These are phyloP conservation scores for Aphodius sticticus DNA, from an alignment of 2,888 invertebrate species.

Conservation along the genomic window DNA sequence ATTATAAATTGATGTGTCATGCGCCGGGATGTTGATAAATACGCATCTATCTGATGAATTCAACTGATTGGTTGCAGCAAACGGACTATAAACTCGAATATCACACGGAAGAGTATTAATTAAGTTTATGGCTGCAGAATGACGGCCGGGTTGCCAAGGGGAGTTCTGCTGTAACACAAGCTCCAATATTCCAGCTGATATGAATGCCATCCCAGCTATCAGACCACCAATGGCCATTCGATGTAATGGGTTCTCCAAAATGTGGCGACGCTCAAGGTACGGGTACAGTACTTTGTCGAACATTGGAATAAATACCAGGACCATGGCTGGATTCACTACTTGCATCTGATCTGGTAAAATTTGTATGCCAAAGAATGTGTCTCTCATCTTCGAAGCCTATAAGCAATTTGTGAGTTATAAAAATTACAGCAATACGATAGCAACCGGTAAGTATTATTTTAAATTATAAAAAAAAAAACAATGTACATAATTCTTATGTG, in stretches of 20 bases:
- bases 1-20: constrained; percentile 52
- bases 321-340: constrained; percentile 78
- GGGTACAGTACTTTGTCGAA: constrained; percentile 68
- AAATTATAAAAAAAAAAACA: too few relatives aligned
- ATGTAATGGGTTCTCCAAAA: constrained; percentile 69
- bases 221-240: constrained; percentile 81
- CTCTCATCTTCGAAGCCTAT: constrained; percentile 75
- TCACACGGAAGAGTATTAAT: constrained; percentile 71
- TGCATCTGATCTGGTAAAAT: constrained; percentile 83
- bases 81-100: constrained; percentile 57
- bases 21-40: constrained; percentile 54
- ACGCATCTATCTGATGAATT: constrained; percentile 49
- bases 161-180: constrained; percentile 62
- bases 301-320: constrained; percentile 74
- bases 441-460: not conserved
- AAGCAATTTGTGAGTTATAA: constrained; percentile 52
- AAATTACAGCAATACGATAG: not conserved
- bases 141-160: constrained; percentile 55
- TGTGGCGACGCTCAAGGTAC: constrained; percentile 58
- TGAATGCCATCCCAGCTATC: constrained; percentile 56
- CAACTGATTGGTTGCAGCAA: constrained; percentile 49
- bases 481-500: constrained; percentile 15
- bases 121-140: constrained; percentile 65
- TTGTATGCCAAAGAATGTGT: constrained; percentile 68
- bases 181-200: constrained; percentile 67